Base-by-base conservation (phyloP, 2,888 invertebrate genomes). In the Drosophila nigricruria region DNA sequence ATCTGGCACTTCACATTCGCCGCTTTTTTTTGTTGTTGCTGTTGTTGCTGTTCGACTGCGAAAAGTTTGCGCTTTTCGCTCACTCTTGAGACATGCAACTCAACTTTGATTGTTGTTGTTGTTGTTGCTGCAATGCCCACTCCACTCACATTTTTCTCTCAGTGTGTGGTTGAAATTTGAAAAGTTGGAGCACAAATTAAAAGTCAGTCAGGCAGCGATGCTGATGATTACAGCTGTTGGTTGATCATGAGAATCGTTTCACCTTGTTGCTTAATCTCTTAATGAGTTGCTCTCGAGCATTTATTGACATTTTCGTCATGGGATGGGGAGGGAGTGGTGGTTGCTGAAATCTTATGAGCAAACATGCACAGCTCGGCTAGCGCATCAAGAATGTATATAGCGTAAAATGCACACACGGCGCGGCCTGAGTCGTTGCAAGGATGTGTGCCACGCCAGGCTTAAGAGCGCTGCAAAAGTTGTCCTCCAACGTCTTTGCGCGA, bases 251-350 rank as follows among this genome's bases (percentile, higher is more conserved):
- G 53, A 60, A 82, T 72, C 65, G 68, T 43, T 70, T 65, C 65
- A 79, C 69, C 83, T 69, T 71, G 78, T 62, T 70, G 57, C 81
- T 75, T 83, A 87, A 85, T 85, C 84, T 73, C 81, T 84, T 85
- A 85, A 85, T 87, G 87, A 85, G 82, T 85, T 85, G 77, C 82
- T 78, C 77, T 78, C 73, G 66, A 61, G 82, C 79, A 87, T 87
- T 84, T 85, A 85, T 87, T 87, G 82, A 85, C 81, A 84, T 82
- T 78, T 25, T 45, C 45, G 25, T 16, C 5, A n/a, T 14, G 42
- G 18, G 1, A 2, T 2, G 10, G 12, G 42, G 34, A 1, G 32
- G 1, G 27, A 5, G 27, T 5, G 27, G 27, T 6, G 61, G 56
- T 30, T 36, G 30, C 65, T 58, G 74, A 84, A 87, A 87, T 87